Evolutionary conservation across 1,140 invertebrate genomes (phyloP), one percentile per base, ranked within the genome.

Genomic region (Cotesia vestalis): DNA sequence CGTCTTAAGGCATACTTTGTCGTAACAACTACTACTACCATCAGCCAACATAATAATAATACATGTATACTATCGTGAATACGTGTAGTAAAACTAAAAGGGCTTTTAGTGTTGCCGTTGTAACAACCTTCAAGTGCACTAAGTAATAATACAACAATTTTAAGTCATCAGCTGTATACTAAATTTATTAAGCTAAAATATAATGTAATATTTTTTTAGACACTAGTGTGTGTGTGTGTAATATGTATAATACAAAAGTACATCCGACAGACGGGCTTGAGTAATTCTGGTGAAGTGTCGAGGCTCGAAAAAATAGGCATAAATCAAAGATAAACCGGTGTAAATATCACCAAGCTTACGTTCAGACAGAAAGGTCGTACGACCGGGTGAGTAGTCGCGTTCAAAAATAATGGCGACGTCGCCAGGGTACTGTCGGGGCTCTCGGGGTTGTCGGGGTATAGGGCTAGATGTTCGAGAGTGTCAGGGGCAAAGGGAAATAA

Each of bases 281-380:
- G 63, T 57, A 53, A 71, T 35, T 52, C 52, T 14, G 14, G 17
- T 46, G 35, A 55, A 20, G 61, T 46, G 53, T 57, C 62, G 53
- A 46, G n/a, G 35, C 27, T 36, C 14, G 20, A 63, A 61, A 36
- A 71, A 72, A 72, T 60, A 64, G 36, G 66, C 68, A 79, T 79
- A 79, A 79, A 79, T 79, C 78, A 78, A 67, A 75, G 59, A 72
- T 64, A 74, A 78, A 74, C 61, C 72, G 62, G 75, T 69, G 73
- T 74, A 79, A 78, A 78, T 75, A 76, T 74, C 63, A 73, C 40
- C 55, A 46, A 68, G 61, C 75, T 75, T 73, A 76, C 71, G 53
- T 73, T 73, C 74, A 75, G 72, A 75, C 74, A 71, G 73, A 38
- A 67, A 67, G 66, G 14, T 69, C 12, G 73, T 9, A 36, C 11